Evolutionary conservation across 2,888 invertebrate genomes (phyloP), one percentile per base, ranked within the genome.

Genomic region (Oscheius sp.): DNA sequence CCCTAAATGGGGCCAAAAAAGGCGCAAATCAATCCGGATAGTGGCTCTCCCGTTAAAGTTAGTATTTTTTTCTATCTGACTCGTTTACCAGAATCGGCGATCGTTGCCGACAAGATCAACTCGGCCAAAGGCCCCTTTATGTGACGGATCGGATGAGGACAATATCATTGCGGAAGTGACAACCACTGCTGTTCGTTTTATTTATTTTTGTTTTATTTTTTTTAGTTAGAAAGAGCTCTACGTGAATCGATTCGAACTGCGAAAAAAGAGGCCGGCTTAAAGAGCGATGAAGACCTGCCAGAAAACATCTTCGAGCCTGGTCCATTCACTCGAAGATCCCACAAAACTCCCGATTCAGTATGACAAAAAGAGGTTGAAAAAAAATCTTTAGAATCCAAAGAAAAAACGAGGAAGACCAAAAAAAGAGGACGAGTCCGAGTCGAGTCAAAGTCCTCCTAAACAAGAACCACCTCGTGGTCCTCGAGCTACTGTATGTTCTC

Each of bases 111-210:
- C 23, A n/a, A 42, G 61, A 20, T 42, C 31, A 27, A 45, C 61
- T 8, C 61, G 61, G 5, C 61, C 61, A 2, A 12, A 45, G 42
- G 61, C 61, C n/a, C 17, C 61, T 6, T 45, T 61, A 45, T 45
- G 31, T n/a, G 61, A 61, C 27, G 61, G 61, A 1, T 61, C 61
- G 27, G 61, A 61, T 17, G 61, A 42, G 29, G 61, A 61, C 31
- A 45, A 61, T 15, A 17, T 61, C 29, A 45, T 61, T 5, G 27
- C 42, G 8, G 61, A 61, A 45, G 45, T 61, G n/a, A 61, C 61
- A 12, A 42, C 29, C 25, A 42, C 45, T n/a, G 45, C 42, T 3
- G 61, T 61, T 15, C 25, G 45, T 23, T 33, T 57, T 31, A n/a
- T n/a, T 27, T 6, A 52, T 12, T 10, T 27, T 29, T 52, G 4